Conservation (phyloP, 2,113 vertebrate species). For the Antechinus flavipes region DNA sequence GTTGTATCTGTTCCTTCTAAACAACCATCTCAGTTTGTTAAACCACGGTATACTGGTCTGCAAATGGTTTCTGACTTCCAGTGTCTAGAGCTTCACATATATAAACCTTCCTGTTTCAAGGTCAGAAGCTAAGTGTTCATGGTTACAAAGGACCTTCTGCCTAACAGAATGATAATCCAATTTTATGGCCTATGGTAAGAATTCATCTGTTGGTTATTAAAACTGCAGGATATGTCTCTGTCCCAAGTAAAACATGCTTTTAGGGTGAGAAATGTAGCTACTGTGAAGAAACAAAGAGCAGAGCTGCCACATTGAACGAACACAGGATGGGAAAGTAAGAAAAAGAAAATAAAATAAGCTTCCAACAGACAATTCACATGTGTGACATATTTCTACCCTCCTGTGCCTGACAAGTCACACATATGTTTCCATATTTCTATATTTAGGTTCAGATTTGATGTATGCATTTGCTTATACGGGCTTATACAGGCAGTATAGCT, state of each 20-base stretch:
- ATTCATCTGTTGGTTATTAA: slow-evolving; percentile 82
- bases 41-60: slow-evolving; percentile 75
- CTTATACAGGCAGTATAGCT: slow-evolving; percentile 60
- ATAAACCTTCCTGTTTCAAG: slow-evolving; percentile 82
- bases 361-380: slow-evolving; percentile 82
- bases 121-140: slow-evolving; percentile 84
- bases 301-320: slow-evolving; percentile 80
- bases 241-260: slow-evolving; percentile 80
- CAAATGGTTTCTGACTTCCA: slow-evolving; percentile 59
- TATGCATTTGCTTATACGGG: slow-evolving; percentile 71
- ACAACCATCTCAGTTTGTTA: slow-evolving; percentile 82
- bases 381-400: slow-evolving; percentile 80
- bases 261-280: slow-evolving; percentile 77
- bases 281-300: slow-evolving; percentile 61
- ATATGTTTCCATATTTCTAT: slow-evolving; percentile 79
- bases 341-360: slow-evolving; percentile 83
- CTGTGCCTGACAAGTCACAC: slow-evolving; percentile 79
- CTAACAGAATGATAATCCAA: slow-evolving; percentile 83
- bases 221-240: slow-evolving; percentile 77
- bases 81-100: slow-evolving; percentile 70
- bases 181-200: slow-evolving; percentile 81
- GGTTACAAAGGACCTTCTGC: slow-evolving; percentile 80
- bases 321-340: slow-evolving; percentile 78
- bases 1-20: slow-evolving; percentile 81
- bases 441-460: slow-evolving; percentile 75